phyloP scores from a whole-genome alignment of 2,888 invertebrate species.

The Archips crataeganus region DNA sequence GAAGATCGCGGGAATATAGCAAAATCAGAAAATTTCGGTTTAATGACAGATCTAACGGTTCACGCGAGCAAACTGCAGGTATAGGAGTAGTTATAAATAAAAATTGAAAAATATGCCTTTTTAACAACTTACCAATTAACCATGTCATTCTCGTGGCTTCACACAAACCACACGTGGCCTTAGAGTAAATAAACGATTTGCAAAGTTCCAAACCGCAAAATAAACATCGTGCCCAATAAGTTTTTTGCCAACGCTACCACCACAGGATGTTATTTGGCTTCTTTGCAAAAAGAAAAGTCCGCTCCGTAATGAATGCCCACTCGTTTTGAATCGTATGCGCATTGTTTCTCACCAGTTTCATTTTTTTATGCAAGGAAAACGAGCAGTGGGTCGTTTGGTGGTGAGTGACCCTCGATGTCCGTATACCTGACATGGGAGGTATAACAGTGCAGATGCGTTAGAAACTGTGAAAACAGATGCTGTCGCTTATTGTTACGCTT shows the following conservation, averaged over 20 bases:
- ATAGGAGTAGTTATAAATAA: too few relatives aligned
- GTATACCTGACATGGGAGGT: too few relatives aligned
- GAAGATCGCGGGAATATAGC: too few relatives aligned
- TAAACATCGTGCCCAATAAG: not conserved
- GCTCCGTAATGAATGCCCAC: constrained; percentile 66
- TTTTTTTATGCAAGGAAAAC: not conserved
- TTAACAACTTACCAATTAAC: not conserved
- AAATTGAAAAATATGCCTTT: not conserved
- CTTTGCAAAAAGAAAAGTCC: constrained; percentile 72
- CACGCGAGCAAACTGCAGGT: too few relatives aligned
- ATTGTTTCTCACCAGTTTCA: constrained; percentile 34
- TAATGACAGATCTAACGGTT: too few relatives aligned
- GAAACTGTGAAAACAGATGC: too few relatives aligned
- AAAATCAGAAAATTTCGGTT: too few relatives aligned
- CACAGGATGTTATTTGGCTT: constrained; percentile 78
- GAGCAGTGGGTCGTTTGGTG: not conserved
- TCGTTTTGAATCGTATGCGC: constrained; percentile 48
- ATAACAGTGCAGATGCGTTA: too few relatives aligned
- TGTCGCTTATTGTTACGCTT: too few relatives aligned
- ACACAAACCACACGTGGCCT: constrained; percentile 4
- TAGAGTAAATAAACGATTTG: not conserved
- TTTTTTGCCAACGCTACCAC: constrained; percentile 61
- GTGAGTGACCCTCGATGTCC: not conserved
- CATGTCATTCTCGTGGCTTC: not conserved
- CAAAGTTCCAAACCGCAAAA: not conserved